Evolutionary conservation across 2,888 invertebrate species (phyloP), one percentile per base, ranked within the genome.

Genomic region (Parochlus steinenii): DNA sequence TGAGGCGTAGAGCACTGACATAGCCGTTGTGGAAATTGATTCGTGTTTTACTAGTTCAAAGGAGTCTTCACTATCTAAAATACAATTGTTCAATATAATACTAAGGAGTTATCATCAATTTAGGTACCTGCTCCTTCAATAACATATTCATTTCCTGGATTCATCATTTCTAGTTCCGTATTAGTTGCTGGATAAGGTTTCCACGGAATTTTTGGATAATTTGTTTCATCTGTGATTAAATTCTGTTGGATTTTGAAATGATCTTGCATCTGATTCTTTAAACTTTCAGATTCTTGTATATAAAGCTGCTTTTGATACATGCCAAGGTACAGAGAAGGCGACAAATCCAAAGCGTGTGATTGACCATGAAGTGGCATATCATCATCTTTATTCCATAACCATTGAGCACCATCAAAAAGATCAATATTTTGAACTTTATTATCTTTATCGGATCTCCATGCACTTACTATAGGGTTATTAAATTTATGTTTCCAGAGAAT

Each of bases 291-390:
- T 47, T 79, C 78, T 48, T 60, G 58, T 38, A 58, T 58, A 39
- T 62, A 63, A 43, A 80, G 69, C 63, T 86, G 86, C 47, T 71
- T 72, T 16, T 81, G 67, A 51, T 85, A 82, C 62, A 81, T 77
- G 34, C 86, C 87, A 33, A 89, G 61, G 54, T 87, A 89, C n/a
- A 89, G 62, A 0, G 77, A 68, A 0, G 85, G 82, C 36, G 58
- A 53, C 16, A 62, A 62, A 6, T 55, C 52, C 18, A 59, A 41
- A 7, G 42, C 48, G 4, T 48, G 49, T 4, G 50, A 45, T 3
- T 54, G 49, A 55, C 59, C 17, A 5, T 48, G 49, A 4, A 50
- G 45, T 3, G 54, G 49, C 19, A 48, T 32, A 23, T 40, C 44
- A 3, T 56, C 52, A 28, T 55, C 53, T 6, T 56, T 53, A 15